These are phyloP conservation scores for Allygus modestus DNA, from an alignment of 2,888 invertebrate species.

Conservation along the genomic window DNA sequence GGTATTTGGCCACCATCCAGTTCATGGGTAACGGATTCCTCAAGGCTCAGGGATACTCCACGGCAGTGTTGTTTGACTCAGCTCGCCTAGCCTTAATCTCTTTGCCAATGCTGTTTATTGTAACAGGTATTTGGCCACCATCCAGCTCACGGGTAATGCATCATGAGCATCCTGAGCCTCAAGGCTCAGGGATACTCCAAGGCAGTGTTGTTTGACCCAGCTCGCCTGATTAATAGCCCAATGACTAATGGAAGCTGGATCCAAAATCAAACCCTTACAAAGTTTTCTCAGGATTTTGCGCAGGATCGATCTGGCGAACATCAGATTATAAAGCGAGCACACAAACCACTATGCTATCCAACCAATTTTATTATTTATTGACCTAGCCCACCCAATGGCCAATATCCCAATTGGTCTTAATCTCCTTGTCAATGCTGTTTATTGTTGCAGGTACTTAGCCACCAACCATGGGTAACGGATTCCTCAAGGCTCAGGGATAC, in stretches of 20 bases:
- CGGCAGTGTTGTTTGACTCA: constrained; percentile 83
- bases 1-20: constrained; percentile 83
- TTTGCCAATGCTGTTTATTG: too few species aligned
- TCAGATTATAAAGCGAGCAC: too few species aligned
- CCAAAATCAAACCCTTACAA: too few species aligned
- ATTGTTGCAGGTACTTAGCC: constrained; percentile 80
- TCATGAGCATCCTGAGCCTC: too few species aligned
- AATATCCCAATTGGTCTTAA: too few species aligned
- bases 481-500: constrained; percentile 86
- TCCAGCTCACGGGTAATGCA: constrained; percentile 84
- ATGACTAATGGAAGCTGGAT: too few species aligned
- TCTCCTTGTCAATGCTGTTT: constrained; percentile 81
- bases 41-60: constrained; percentile 86
- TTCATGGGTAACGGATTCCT: constrained; percentile 86
- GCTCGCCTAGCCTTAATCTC: constrained; percentile 81
- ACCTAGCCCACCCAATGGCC: too few species aligned
- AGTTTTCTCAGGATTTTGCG: too few species aligned
- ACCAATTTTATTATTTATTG: too few species aligned
- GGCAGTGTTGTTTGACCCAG: constrained; percentile 82
- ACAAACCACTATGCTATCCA: too few species aligned
- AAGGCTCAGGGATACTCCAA: constrained; percentile 87
- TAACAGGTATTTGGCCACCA: too few species aligned
- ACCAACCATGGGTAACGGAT: constrained; percentile 84
- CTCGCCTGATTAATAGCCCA: constrained; percentile 83
- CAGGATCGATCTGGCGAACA: too few species aligned